Evolutionary conservation across 1,140 invertebrate species (phyloP).

Genomic region (Euura saliciscinereae): DNA sequence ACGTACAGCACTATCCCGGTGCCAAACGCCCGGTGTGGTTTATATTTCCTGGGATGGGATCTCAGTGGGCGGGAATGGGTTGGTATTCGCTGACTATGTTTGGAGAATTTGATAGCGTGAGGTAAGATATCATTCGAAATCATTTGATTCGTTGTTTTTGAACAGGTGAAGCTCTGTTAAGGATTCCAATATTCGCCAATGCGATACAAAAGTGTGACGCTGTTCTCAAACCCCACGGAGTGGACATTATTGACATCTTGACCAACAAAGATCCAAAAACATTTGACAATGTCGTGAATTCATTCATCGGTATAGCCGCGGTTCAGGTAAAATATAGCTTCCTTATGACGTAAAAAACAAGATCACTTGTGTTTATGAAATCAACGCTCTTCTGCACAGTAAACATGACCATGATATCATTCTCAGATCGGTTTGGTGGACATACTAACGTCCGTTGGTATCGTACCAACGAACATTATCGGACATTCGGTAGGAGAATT

Average conservation of each 20-base stretch:
- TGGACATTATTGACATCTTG: constrained; percentile 66
- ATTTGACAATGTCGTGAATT: constrained; percentile 64
- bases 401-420: background rate
- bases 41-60: constrained; percentile 59
- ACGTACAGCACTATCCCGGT: constrained; percentile 60
- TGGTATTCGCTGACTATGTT: too few species aligned
- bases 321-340: constrained; percentile 69
- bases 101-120: too few species aligned
- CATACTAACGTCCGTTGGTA: constrained; percentile 69
- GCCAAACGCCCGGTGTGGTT: constrained; percentile 40
- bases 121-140: too few species aligned
- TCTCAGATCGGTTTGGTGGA: constrained; percentile 82
- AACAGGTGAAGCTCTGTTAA: constrained; percentile 69
- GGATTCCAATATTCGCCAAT: constrained; percentile 73
- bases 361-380: too few species aligned
- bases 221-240: constrained; percentile 58
- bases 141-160: constrained; percentile 70
- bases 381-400: constrained; percentile 7
- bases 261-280: constrained; percentile 59
- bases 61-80: constrained; percentile 68
- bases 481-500: constrained; percentile 86
- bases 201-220: constrained; percentile 71
- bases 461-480: constrained; percentile 82
- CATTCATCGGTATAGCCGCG: constrained; percentile 74
- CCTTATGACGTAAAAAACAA: background rate